A percentile compares a stretch with the other conserved stretches of the same genome.
Evolutionary conservation across 1,140 invertebrate genomes (phyloP).

Genomic region (Hycleus cichorii): DNA sequence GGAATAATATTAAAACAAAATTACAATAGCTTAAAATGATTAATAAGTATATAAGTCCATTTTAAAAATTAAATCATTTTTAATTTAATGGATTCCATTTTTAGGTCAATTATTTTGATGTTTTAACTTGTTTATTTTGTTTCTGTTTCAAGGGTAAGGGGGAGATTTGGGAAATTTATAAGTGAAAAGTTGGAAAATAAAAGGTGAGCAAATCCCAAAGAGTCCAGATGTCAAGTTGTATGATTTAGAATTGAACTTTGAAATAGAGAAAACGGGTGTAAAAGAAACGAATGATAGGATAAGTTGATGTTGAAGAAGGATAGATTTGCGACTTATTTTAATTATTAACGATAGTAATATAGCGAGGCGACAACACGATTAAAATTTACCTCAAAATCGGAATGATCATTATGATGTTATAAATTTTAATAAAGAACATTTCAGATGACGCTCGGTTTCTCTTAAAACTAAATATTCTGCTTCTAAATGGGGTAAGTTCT

Average conservation of each 20-base stretch:
- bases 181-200: slow-evolving; percentile 5
- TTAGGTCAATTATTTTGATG: no score
- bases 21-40: no score
- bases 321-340: not conserved
- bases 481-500: no score
- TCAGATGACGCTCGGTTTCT: not conserved
- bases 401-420: slow-evolving; percentile 9
- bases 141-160: no score
- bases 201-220: slow-evolving; percentile 8
- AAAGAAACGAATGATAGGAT: not conserved
- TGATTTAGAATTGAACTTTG: slow-evolving; percentile 12
- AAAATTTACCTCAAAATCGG: not conserved
- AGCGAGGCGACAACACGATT: slow-evolving; percentile 3
- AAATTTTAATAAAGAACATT: not conserved
- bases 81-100: no score
- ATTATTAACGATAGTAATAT: slow-evolving; percentile 17
- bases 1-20: no score
- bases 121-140: no score
- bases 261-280: slow-evolving; percentile 1
- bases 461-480: not conserved
- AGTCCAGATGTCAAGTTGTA: slow-evolving; percentile 3
- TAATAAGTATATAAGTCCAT: no score
- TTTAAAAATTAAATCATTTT: no score
- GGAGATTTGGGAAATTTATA: not conserved
- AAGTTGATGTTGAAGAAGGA: no score